Base-by-base conservation (phyloP, 2,888 invertebrate species). In the Girardia tigrina region DNA sequence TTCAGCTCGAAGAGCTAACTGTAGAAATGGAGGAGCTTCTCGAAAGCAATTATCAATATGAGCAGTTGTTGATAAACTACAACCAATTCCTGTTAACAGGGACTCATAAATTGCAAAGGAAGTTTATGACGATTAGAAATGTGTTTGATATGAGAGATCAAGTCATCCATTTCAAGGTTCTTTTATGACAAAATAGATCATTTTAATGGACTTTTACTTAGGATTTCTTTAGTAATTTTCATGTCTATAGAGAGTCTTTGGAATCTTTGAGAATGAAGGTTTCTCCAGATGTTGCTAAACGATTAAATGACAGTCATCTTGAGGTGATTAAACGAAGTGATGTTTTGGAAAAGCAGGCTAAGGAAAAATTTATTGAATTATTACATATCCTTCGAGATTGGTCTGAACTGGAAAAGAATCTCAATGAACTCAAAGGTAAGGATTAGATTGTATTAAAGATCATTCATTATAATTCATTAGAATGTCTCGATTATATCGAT, bases 31-130 rank as follows among this genome's bases (percentile, higher is more conserved):
- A 4, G 4, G 20, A 56, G 8, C n/a, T 56, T 16, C 4, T 8
- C 2, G 56, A 56, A 56, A 56, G 56, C n/a, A 56, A 56, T 56
- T 56, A 56, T 56, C 56, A 56, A 56, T 56, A 56, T 56, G 56
- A 56, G n/a, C 56, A 56, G 23, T 16, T 56, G n/a, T 23, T 56
- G n/a, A 56, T 20, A n/a, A 56, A 56, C 56, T 56, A 56, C 56
- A 56, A n/a, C 23, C 56, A 56, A 23, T 56, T 56, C n/a, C 23
- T 56, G n/a, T 56, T 56, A 23, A 56, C 56, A 20, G 56, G 8
- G 4, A 56, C 4, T 56, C 4, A 12, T n/a, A 56, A 56, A 56
- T 56, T 56, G n/a, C n/a, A n/a, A 20, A 23, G 56, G 4, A 16
- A 56, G 23, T 56, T 56, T n/a, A 16, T 56, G n/a, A 56, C 56